phyloP scores from a whole-genome alignment of 1,140 invertebrate genomes.

The Neodiprion lecontei region DNA sequence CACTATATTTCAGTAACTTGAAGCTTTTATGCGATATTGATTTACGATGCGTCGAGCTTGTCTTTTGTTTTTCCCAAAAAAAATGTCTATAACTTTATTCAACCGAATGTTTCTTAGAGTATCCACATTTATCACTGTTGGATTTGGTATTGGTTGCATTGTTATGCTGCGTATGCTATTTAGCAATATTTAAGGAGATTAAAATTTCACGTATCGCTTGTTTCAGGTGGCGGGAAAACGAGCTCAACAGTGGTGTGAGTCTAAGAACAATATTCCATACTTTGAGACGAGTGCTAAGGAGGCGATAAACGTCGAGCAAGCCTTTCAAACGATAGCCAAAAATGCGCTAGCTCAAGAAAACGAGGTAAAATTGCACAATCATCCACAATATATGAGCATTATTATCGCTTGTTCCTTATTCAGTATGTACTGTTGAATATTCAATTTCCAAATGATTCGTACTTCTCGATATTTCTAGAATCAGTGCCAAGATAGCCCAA shows the following conservation, averaged over 20 bases:
- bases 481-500: too few relatives aligned
- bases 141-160: too few relatives aligned
- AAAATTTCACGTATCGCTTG: slow-evolving; percentile 8
- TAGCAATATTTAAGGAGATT: not conserved
- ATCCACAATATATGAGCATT: not conserved
- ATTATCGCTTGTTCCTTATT: not conserved
- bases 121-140: too few relatives aligned
- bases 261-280: slow-evolving; percentile 98
- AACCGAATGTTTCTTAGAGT: too few relatives aligned
- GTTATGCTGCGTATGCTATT: not conserved
- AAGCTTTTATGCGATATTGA: too few relatives aligned
- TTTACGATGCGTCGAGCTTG: too few relatives aligned
- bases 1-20: too few relatives aligned
- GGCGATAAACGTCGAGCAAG: slow-evolving; percentile 97
- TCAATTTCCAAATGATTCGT: not conserved
- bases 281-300: slow-evolving; percentile 99
- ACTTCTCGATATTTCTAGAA: too few relatives aligned
- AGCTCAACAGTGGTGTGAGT: slow-evolving; percentile 98
- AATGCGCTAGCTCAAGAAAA: slow-evolving; percentile 94
- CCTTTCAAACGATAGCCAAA: slow-evolving; percentile 97
- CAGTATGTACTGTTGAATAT: slow-evolving; percentile 13
- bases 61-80: too few relatives aligned
- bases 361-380: slow-evolving; percentile 57
- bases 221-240: slow-evolving; percentile 88
- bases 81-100: too few relatives aligned